phyloP scores from a whole-genome alignment of 2,797 vertebrate species.

The Phoeniculus purpureus region DNA sequence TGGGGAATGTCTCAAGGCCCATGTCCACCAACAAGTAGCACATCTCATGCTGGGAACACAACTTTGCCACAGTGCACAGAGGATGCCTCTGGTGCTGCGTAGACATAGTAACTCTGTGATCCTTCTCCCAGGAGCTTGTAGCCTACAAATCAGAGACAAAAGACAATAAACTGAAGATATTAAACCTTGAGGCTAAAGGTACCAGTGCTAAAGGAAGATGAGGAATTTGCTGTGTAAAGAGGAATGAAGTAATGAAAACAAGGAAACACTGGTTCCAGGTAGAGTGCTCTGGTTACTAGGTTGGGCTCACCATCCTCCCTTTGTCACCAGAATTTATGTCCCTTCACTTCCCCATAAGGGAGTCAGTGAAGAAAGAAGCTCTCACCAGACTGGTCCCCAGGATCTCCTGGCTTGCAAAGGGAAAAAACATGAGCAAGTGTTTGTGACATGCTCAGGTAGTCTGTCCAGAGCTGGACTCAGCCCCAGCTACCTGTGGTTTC shows the following conservation, averaged over 20 bases:
- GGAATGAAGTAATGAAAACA: not conserved
- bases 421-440: not conserved
- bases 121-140: not conserved
- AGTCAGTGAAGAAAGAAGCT: not conserved
- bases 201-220: not conserved
- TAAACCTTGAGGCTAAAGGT: not conserved
- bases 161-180: not conserved
- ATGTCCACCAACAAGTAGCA: accelerated
- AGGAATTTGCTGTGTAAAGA: not conserved
- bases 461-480: not conserved
- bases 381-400: not conserved
- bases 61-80: accelerated
- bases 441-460: not conserved
- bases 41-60: accelerated
- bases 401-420: not conserved
- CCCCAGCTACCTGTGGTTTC: not conserved
- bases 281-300: not conserved
- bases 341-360: not conserved
- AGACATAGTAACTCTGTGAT: not conserved
- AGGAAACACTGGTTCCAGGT: not conserved
- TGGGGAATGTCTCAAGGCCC: not conserved
- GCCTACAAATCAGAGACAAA: not conserved
- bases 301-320: not conserved
- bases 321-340: accelerated
- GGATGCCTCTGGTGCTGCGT: not conserved